Evolutionary conservation across 1,140 invertebrate species (phyloP).

Genomic region (Leptoteleia sp.): DNA sequence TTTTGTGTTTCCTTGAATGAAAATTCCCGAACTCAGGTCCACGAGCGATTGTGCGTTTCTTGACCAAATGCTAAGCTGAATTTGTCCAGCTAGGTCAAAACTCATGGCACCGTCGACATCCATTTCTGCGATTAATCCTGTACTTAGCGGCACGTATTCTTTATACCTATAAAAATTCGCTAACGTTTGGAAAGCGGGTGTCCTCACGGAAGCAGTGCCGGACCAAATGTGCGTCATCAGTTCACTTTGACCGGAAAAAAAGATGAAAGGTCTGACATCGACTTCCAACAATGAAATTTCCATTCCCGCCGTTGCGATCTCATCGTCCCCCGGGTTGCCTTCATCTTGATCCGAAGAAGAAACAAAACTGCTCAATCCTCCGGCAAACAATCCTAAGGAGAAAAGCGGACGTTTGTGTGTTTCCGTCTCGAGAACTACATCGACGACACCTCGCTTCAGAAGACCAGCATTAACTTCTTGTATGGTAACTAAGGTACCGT

Average conservation of each 20-base stretch:
- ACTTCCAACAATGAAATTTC: conserved; percentile 90
- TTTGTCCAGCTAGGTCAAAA: conserved; percentile 91
- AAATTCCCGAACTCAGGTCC: conserved; percentile 87
- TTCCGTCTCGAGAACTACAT: conserved; percentile 84
- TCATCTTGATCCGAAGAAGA: conserved; percentile 82
- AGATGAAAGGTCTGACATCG: conserved; percentile 90
- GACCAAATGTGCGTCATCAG: conserved; percentile 95
- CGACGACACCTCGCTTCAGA: conserved; percentile 88
- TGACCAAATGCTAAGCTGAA: conserved; percentile 94
- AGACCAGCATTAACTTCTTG: conserved; percentile 89
- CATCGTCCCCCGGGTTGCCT: conserved; percentile 79
- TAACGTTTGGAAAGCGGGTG: conserved; percentile 90
- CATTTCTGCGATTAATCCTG: conserved; percentile 88
- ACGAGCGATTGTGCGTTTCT: conserved; percentile 92
- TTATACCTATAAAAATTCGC: conserved; percentile 88
- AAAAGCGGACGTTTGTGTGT: conserved; percentile 81
- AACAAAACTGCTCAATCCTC: conserved; percentile 86
- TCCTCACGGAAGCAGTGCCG: conserved; percentile 90
- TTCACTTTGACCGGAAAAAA: conserved; percentile 92
- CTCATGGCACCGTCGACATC: conserved; percentile 87
- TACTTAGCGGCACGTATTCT: conserved; percentile 86
- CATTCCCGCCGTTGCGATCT: conserved; percentile 90
- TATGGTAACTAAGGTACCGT: conserved; percentile 87
- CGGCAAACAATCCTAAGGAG: conserved; percentile 89
- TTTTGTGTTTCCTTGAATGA: conserved; percentile 85